Evolutionary conservation across 2,888 invertebrate genomes (phyloP).

Genomic region (Lasius platythorax): DNA sequence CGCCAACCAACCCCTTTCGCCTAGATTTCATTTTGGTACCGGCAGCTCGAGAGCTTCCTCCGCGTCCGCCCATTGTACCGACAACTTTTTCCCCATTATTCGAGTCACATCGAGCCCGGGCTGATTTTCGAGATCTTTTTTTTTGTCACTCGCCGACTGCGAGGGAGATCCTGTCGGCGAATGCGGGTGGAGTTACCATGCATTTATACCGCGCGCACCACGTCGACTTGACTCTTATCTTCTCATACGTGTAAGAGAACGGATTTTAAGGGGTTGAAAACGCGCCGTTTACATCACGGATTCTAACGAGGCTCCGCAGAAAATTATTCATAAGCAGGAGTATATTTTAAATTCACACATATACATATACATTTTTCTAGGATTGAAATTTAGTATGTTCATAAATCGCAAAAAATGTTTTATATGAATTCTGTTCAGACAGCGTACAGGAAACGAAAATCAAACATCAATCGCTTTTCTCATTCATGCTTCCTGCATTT

Average conservation of each 20-base stretch:
- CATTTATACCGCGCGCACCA: slow-evolving; percentile 48
- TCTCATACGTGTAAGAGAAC: slow-evolving; percentile 20
- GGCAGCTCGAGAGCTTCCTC: slow-evolving; percentile 72
- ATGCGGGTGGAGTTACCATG: slow-evolving; percentile 25
- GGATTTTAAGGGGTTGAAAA: slow-evolving; percentile 2
- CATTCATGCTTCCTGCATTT: background rate
- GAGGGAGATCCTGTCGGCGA: slow-evolving; percentile 36
- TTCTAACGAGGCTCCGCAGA: background rate
- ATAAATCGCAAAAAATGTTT: background rate
- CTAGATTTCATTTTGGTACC: slow-evolving; percentile 78
- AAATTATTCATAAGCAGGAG: background rate
- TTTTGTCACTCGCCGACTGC: slow-evolving; percentile 45
- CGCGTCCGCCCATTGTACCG: slow-evolving; percentile 73
- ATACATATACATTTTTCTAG: background rate
- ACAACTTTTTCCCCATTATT: slow-evolving; percentile 75
- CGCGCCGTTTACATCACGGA: background rate
- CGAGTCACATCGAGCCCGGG: slow-evolving; percentile 75
- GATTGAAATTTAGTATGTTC: background rate
- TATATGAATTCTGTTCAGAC: background rate
- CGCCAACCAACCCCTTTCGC: slow-evolving; percentile 75
- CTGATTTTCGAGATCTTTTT: slow-evolving; percentile 70
- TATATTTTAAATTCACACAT: background rate
- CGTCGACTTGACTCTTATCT: slow-evolving; percentile 21
- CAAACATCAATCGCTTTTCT: background rate
- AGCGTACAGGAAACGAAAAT: background rate